These are phyloP conservation scores for Drosophila pseudoananassae DNA, from an alignment of 1,140 invertebrate genomes.

Conservation along the genomic window DNA sequence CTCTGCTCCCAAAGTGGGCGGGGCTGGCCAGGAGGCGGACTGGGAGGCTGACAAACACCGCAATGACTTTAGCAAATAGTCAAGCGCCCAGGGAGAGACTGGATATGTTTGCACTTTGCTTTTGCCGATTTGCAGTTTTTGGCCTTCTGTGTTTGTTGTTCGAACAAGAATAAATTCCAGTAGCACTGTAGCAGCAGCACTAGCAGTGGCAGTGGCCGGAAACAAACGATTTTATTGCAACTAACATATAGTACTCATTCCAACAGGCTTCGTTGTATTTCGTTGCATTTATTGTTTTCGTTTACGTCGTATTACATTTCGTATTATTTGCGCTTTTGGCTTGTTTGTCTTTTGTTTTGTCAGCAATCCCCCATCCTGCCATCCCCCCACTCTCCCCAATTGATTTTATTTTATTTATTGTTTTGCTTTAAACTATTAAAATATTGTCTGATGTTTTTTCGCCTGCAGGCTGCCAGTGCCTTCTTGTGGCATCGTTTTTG, in stretches of 20 bases:
- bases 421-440: slow-evolving; percentile 83
- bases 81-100: slow-evolving; percentile 54
- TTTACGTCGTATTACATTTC: slow-evolving; percentile 68
- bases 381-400: slow-evolving; percentile 40
- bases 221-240: slow-evolving; percentile 81
- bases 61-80: slow-evolving; percentile 81
- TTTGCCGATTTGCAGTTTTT: slow-evolving; percentile 77
- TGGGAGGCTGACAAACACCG: slow-evolving; percentile 52
- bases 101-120: slow-evolving; percentile 76
- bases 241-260: slow-evolving; percentile 22
- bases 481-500: slow-evolving; percentile 76
- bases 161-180: slow-evolving; percentile 75
- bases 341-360: slow-evolving; percentile 71
- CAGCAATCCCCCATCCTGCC: slow-evolving; percentile 26
- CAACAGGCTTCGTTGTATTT: slow-evolving; percentile 48
- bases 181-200: slow-evolving; percentile 52
- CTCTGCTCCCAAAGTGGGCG: slow-evolving; percentile 36
- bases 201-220: slow-evolving; percentile 81
- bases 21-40: slow-evolving; percentile 7
- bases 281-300: slow-evolving; percentile 55
- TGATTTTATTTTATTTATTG: slow-evolving; percentile 83
- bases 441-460: slow-evolving; percentile 67
- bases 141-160: slow-evolving; percentile 67
- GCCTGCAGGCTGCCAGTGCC: slow-evolving; percentile 32
- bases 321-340: slow-evolving; percentile 66